Conservation (phyloP, 2,113 vertebrate genomes). For the Salvelinus namaycush region DNA sequence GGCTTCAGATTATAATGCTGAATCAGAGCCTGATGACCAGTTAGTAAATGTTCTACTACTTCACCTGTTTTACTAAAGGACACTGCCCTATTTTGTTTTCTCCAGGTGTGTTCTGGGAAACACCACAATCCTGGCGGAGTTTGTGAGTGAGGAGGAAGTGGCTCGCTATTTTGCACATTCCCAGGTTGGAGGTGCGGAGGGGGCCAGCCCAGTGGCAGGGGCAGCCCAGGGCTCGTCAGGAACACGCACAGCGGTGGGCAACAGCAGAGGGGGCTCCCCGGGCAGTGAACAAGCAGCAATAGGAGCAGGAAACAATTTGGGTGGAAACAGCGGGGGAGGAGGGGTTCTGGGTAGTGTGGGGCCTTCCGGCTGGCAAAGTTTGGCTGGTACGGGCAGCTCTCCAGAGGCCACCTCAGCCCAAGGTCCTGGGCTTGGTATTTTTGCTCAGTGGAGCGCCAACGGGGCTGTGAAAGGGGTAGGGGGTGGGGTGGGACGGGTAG, state of each 20-base stretch:
- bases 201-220: slow-evolving; percentile 45
- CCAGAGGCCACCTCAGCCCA: slow-evolving; percentile 84
- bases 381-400: slow-evolving; percentile 88
- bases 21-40: neutral
- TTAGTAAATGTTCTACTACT: neutral
- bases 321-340: slow-evolving; percentile 50
- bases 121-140: slow-evolving; percentile 99
- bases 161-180: slow-evolving; percentile 96
- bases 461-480: slow-evolving; percentile 72
- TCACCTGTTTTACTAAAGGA: neutral
- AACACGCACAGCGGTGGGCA: slow-evolving; percentile 64
- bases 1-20: neutral
- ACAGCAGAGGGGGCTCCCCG: slow-evolving; percentile 80
- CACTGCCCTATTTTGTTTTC: neutral
- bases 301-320: slow-evolving; percentile 45
- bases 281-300: slow-evolving; percentile 77
- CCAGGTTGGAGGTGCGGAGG: slow-evolving; percentile 66
- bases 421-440: slow-evolving; percentile 87
- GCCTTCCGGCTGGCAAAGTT: slow-evolving; percentile 85
- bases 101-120: slow-evolving; percentile 97
- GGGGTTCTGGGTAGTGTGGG: slow-evolving; percentile 50
- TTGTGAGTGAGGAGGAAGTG: slow-evolving; percentile 96
- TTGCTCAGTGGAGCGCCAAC: slow-evolving; percentile 94
- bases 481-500: slow-evolving; percentile 76
- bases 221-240: slow-evolving; percentile 71